Conservation (phyloP, 2,888 invertebrate species). For the Meghimatium bilineatum region DNA sequence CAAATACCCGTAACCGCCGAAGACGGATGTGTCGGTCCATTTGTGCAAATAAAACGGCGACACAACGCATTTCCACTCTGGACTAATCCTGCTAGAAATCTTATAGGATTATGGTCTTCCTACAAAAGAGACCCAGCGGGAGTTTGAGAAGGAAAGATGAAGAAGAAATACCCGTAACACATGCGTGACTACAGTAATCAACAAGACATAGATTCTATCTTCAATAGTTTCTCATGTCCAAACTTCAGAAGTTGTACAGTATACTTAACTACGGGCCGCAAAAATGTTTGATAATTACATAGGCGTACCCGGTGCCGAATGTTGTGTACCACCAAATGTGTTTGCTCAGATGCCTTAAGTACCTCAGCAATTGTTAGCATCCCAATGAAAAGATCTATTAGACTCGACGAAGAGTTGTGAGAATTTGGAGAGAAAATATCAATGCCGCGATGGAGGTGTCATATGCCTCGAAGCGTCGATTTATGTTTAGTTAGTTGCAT, state of each 20-base stretch:
- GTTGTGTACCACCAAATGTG: not conserved
- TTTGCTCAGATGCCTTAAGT: conserved; percentile 12
- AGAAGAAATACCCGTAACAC: too few relatives aligned
- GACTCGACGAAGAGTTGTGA: not conserved
- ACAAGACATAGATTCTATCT: too few relatives aligned
- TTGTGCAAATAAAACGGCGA: too few relatives aligned
- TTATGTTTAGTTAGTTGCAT: not conserved
- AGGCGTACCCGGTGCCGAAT: not conserved
- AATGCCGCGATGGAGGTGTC: not conserved
- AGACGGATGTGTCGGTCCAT: too few relatives aligned
- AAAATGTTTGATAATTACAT: not conserved
- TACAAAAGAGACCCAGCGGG: too few relatives aligned
- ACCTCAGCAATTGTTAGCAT: not conserved
- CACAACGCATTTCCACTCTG: too few relatives aligned
- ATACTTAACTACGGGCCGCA: not conserved
- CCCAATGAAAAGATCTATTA: not conserved
- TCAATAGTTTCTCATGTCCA: too few relatives aligned
- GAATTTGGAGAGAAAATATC: not conserved
- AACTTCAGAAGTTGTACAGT: not conserved
- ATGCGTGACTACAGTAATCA: too few relatives aligned
- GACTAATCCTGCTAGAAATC: too few relatives aligned
- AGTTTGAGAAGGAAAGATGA: too few relatives aligned
- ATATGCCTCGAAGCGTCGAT: not conserved
- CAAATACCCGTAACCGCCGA: too few relatives aligned
- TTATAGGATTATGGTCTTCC: too few relatives aligned